Base-by-base conservation (phyloP, 2,113 vertebrate species). In the Acinonyx jubatus region DNA sequence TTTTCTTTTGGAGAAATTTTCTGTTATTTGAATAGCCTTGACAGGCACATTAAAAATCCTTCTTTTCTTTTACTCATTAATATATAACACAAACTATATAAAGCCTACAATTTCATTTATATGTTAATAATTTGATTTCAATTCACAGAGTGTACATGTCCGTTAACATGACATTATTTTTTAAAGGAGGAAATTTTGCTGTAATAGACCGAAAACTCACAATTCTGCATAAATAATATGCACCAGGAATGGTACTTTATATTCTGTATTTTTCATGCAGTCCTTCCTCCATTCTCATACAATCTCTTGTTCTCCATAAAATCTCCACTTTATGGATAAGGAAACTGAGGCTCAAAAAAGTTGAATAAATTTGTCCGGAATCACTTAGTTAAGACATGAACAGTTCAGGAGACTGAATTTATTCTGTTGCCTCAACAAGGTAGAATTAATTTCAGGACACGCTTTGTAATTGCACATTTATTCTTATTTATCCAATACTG, bases 51-150 rank as follows among this genome's bases (percentile, higher is more conserved):
- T 23, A 38, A 13, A 63, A 36, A 61, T 14, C 45, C 23, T 45
- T 45, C 45, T 45, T 45, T 73, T 73, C 55, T 55, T 93, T 68
- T 27, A 45, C 71, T 71, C 41, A 45, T 74, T 61, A 82, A 38
- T 15, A 69, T 66, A 50, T 4, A 91, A 29, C 52, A 86, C 33
- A 66, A 86, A 66, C 27, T n/a, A 57, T 13, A 15, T 69, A 65
- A 52, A 79, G 68, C 31, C 61, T 48, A 11, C 57, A 18, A 29
- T 94, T 68, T 48, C 25, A 65, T 50, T 89, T 92, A 57, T 16
- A 29, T 41, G 65, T 82, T 90, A 90, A 87, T 82, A 68, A 82
- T 90, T 78, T 87, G 52, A 25, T 83, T 92, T 94, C 29, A 83
- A 0, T 79, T 92, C 2, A 27, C 36, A 45, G 50, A 74, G 23